Conservation (phyloP, 2,797 vertebrate species). For the Anomalospiza imberbis region DNA sequence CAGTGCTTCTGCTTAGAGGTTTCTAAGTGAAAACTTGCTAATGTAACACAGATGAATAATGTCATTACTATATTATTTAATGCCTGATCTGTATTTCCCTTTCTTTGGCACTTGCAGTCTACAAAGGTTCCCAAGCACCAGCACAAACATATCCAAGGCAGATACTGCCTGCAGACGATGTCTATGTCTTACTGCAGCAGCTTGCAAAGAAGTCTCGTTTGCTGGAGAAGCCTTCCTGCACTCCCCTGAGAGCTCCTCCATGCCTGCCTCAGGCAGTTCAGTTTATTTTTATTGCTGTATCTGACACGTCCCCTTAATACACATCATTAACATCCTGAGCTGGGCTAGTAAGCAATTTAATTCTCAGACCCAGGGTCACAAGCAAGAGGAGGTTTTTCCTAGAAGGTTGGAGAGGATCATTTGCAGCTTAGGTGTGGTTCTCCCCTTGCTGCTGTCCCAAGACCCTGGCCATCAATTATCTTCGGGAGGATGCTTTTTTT, state of each 20-base stretch:
- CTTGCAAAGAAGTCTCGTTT: not conserved
- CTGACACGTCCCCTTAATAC: slow-evolving; percentile 35
- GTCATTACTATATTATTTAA: not conserved
- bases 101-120: not conserved
- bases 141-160: not conserved
- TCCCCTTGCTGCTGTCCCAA: not conserved
- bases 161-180: not conserved
- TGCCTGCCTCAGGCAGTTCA: slow-evolving; percentile 31
- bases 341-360: slow-evolving; percentile 20
- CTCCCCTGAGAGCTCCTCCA: slow-evolving; percentile 17
- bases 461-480: not conserved
- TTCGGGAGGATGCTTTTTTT: not conserved
- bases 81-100: not conserved
- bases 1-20: not conserved
- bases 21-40: not conserved
- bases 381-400: not conserved
- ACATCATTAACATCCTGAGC: slow-evolving; percentile 36
- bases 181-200: slow-evolving; percentile 1
- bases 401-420: not conserved
- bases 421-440: not conserved
- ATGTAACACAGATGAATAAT: not conserved
- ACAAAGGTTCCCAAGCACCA: not conserved
- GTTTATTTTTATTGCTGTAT: slow-evolving; percentile 57
- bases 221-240: slow-evolving; percentile 26
- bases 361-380: slow-evolving; percentile 17